phyloP scores from a whole-genome alignment of 2,888 invertebrate genomes.

The Ophion costatus region DNA sequence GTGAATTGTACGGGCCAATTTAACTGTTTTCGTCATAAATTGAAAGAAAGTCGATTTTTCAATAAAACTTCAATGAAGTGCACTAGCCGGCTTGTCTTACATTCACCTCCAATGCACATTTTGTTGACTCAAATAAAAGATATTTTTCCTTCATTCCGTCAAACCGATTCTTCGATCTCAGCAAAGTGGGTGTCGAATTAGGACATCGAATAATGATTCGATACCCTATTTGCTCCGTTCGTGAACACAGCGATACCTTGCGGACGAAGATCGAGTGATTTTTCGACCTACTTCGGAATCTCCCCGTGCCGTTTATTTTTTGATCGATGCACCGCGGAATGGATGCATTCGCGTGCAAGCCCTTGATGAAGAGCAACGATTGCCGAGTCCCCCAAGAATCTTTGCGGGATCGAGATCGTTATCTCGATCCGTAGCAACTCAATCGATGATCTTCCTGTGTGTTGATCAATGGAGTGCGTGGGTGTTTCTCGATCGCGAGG shows the following conservation, averaged over 20 bases:
- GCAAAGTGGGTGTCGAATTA: too few species aligned
- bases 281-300: background rate
- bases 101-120: too few species aligned
- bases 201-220: too few species aligned
- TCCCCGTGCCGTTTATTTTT: background rate
- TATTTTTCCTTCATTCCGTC: too few species aligned
- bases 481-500: slow-evolving; percentile 41
- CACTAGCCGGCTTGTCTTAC: too few species aligned
- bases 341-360: slow-evolving; percentile 65
- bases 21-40: too few species aligned
- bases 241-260: background rate
- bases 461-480: slow-evolving; percentile 67
- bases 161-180: too few species aligned
- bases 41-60: too few species aligned
- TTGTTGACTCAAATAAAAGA: too few species aligned
- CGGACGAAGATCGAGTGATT: background rate
- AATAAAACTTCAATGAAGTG: too few species aligned
- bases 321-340: slow-evolving; percentile 18
- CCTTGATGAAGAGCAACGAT: slow-evolving; percentile 17
- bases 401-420: slow-evolving; percentile 72
- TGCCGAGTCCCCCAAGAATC: slow-evolving; percentile 22
- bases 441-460: slow-evolving; percentile 73
- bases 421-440: slow-evolving; percentile 76
- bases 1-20: too few species aligned
- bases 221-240: background rate